phyloP scores from a whole-genome alignment of 2,113 vertebrate genomes.

The Carassius gibelio region DNA sequence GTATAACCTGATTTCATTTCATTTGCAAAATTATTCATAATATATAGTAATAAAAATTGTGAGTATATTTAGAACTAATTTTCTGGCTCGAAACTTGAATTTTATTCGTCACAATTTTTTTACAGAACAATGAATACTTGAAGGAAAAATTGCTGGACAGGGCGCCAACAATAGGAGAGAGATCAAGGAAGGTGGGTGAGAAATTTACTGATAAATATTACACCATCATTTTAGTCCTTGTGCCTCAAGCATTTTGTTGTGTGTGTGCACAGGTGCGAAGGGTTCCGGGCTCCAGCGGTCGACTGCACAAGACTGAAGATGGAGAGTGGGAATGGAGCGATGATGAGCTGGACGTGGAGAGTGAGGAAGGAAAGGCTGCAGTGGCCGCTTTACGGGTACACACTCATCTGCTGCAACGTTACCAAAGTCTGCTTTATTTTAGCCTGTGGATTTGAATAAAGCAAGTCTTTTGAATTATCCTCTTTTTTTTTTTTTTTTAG shows the following conservation, averaged over 20 bases:
- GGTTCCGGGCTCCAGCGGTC: conserved; percentile 94
- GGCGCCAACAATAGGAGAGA: conserved; percentile 92
- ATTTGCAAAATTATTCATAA: background rate
- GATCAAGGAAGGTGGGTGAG: conserved; percentile 87
- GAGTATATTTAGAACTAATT: background rate
- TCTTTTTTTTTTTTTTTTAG: conserved; percentile 65
- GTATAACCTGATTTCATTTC: too few relatives aligned
- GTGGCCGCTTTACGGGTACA: conserved; percentile 73
- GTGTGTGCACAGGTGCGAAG: conserved; percentile 82
- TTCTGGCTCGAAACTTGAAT: background rate
- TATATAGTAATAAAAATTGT: background rate
- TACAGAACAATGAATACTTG: conserved; percentile 92
- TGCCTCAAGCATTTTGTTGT: background rate
- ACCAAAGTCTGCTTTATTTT: background rate
- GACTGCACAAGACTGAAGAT: conserved; percentile 95
- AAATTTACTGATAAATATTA: background rate
- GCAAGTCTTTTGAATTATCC: background rate
- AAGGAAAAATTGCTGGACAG: conserved; percentile 90
- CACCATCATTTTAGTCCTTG: background rate
- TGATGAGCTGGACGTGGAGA: conserved; percentile 93
- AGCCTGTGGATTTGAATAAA: background rate
- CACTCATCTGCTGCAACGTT: background rate
- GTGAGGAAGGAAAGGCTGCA: conserved; percentile 91
- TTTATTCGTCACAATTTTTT: background rate
- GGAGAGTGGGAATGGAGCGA: conserved; percentile 99